Conservation (phyloP, 2,797 vertebrate species). For the Hapalemur alaotrensis region DNA sequence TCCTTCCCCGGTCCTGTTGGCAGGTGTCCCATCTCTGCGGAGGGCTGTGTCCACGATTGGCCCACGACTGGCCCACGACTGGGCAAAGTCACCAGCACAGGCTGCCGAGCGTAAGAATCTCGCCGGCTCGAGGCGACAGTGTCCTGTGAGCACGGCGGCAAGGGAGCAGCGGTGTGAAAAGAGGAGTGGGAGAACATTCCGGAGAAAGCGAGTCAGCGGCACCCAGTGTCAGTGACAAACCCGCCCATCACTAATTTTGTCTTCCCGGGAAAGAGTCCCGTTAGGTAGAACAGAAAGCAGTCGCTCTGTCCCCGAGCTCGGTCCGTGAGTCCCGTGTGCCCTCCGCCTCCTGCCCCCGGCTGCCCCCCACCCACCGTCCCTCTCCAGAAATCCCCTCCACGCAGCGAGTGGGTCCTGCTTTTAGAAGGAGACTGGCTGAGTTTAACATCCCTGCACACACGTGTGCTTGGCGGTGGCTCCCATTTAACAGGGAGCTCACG, state of each 20-base stretch:
- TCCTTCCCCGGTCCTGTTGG: conserved; percentile 66
- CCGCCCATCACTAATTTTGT: accelerated
- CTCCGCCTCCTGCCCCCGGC: neutral
- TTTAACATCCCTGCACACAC: too few species aligned
- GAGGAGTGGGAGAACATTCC: accelerated
- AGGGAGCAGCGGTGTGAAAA: accelerated
- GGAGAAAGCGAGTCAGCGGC: accelerated
- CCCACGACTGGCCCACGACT: neutral
- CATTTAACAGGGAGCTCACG: too few species aligned
- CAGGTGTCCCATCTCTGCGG: conserved; percentile 71
- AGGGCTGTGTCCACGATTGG: conserved; percentile 34
- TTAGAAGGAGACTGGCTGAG: too few species aligned
- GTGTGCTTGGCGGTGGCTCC: too few species aligned
- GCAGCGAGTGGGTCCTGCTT: neutral
- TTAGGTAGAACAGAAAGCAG: accelerated
- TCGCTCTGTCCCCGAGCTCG: neutral
- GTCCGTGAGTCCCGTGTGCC: accelerated
- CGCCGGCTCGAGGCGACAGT: accelerated
- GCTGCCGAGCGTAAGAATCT: neutral
- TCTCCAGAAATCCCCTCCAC: neutral
- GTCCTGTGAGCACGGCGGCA: neutral
- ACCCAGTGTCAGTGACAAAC: accelerated
- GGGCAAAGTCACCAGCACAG: neutral
- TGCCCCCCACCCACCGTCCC: accelerated
- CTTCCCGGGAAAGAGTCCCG: neutral